Base-by-base conservation (phyloP, 1,140 invertebrate species). In the Laodelphax striatellus region DNA sequence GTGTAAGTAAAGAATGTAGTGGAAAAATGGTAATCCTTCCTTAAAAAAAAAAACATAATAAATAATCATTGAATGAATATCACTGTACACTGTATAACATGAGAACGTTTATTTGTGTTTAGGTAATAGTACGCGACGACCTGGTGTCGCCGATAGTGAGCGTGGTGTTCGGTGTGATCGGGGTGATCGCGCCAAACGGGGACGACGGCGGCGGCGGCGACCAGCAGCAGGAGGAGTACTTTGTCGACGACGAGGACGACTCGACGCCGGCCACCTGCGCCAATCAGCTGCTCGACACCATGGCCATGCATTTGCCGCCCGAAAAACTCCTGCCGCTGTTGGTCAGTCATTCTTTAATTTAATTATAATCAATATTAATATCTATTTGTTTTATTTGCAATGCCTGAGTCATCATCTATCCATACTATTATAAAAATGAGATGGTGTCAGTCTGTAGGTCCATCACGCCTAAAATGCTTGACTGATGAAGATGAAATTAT, bases 261-360 rank as follows among this genome's bases (percentile, higher is more conserved):
- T 79, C 78, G 62, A 81, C 76, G 31, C 80, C 84, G 1, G 75
- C 81, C 17, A 81, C 82, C 5, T 79, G 80, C 64, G 86, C 86
- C 5, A 80, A 83, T 0, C 85, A 88, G 75, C 84, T 86, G 10
- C 72, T 92, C 22, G 87, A 91, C 73, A 70, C 80, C n/a, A 76
- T 91, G 66, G 87, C 88, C 9, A 71, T 90, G 1, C 79, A 90
- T 73, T 74, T 91, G 28, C 84, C 88, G 6, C 84, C 89, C 8
- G 86, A 89, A 46, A 88, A 87, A 68, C 71, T 91, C 11, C 77
- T 92, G 58, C 81, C 83, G 11, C 80, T 81, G 64, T 69, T 91
- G 69, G 79, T 88, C 74, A 74, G 75, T 60, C 6, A 6, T 28
- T 28, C 6, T n/a, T n/a, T n/a, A n/a, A n/a, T n/a, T n/a, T n/a